Evolutionary conservation across 2,888 invertebrate species (phyloP).

Genomic region (Acronicta psi): DNA sequence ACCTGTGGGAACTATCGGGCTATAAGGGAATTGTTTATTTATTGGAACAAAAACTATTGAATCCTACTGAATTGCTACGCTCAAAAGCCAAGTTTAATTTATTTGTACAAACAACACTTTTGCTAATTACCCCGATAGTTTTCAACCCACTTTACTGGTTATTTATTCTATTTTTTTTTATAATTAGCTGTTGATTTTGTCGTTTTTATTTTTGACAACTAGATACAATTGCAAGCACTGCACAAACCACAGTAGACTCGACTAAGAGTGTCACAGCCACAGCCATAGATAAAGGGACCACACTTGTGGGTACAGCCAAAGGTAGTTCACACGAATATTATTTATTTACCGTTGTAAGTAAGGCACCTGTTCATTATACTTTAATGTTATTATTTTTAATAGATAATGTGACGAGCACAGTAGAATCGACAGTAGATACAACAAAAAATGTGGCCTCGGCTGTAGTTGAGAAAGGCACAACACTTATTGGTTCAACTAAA

Average conservation of each 20-base stretch:
- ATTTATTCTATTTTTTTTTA: conserved; percentile 1
- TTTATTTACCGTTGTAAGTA: conserved; percentile 1
- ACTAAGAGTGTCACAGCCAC: conserved; percentile 63
- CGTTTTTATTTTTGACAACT: conserved; percentile 31
- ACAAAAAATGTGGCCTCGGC: conserved; percentile 68
- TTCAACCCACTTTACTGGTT: neutral
- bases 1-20: neutral
- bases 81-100: too few relatives aligned
- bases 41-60: too few relatives aligned
- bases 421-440: conserved; percentile 65
- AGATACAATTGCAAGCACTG: conserved; percentile 63
- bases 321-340: conserved; percentile 48
- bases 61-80: too few relatives aligned
- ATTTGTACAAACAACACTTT: neutral
- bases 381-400: conserved; percentile 37
- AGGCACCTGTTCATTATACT: conserved; percentile 1
- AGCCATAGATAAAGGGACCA: conserved; percentile 65
- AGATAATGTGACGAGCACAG: conserved; percentile 65
- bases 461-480: conserved; percentile 65
- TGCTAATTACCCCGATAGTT: neutral
- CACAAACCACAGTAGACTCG: conserved; percentile 58
- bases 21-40: too few relatives aligned
- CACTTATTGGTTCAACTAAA: conserved; percentile 40
- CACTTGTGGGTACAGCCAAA: conserved; percentile 66
- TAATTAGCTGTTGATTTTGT: conserved; percentile 11